Evolutionary conservation across 1,140 invertebrate species (phyloP).

Genomic region (Ostrea denselamellosa): DNA sequence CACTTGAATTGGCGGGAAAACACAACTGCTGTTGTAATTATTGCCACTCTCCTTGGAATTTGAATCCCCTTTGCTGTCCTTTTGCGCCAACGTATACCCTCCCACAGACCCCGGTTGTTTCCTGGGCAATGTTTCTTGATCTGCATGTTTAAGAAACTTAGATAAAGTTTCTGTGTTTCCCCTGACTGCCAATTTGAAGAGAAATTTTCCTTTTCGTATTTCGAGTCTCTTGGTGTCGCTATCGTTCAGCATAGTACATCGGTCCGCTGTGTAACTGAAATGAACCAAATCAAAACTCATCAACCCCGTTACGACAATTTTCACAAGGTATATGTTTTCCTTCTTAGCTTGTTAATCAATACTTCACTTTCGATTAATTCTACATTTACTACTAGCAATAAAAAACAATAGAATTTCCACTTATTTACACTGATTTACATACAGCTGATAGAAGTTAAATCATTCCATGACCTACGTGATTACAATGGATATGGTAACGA

Average conservation of each 20-base stretch:
- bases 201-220: slow-evolving; percentile 26
- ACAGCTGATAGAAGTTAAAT: no score
- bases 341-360: no score
- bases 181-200: not conserved
- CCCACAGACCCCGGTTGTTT: not conserved
- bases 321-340: not conserved
- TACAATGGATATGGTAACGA: no score
- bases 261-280: not conserved
- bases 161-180: not conserved
- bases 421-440: no score
- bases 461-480: no score
- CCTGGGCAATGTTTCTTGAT: not conserved
- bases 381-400: no score
- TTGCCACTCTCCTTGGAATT: not conserved
- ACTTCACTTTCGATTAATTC: not conserved
- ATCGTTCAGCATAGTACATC: not conserved
- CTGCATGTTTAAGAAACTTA: not conserved
- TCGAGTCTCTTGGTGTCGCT: slow-evolving; percentile 7
- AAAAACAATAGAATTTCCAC: no score
- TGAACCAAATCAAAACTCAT: not conserved
- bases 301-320: not conserved
- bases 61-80: not conserved
- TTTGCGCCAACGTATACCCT: not conserved
- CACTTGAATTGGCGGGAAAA: not conserved
- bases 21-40: not conserved